These are phyloP conservation scores for Perccottus glenii DNA, from an alignment of 2,113 vertebrate species.

Conservation along the genomic window DNA sequence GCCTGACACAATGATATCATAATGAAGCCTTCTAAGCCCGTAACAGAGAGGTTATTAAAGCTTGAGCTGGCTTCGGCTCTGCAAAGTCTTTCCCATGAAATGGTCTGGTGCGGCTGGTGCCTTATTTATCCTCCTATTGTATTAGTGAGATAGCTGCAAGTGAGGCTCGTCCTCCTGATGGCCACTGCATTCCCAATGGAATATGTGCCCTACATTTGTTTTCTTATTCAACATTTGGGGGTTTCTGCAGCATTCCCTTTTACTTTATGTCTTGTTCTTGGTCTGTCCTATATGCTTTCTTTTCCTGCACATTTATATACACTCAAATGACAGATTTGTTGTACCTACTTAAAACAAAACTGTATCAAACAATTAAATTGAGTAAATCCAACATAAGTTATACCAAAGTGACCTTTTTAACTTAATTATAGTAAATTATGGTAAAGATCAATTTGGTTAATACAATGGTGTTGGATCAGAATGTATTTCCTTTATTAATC, in stretches of 20 bases:
- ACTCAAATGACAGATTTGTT: not conserved
- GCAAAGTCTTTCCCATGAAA: slow-evolving; percentile 35
- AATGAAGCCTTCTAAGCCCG: slow-evolving; percentile 45
- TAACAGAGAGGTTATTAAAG: slow-evolving; percentile 59
- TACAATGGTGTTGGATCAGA: too few species aligned
- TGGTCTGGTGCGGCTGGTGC: slow-evolving; percentile 11
- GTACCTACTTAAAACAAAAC: not conserved
- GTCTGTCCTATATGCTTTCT: not conserved
- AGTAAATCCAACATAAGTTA: too few species aligned
- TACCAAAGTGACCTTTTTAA: too few species aligned
- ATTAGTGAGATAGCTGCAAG: slow-evolving; percentile 53
- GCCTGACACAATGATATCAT: slow-evolving; percentile 32
- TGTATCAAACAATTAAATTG: too few species aligned
- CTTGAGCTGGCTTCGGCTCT: slow-evolving; percentile 26
- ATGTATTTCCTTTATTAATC: too few species aligned
- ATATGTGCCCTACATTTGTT: slow-evolving; percentile 75
- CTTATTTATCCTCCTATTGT: slow-evolving; percentile 53
- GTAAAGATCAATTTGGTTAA: too few species aligned
- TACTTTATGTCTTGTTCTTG: not conserved
- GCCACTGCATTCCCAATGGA: slow-evolving; percentile 62
- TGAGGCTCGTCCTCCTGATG: slow-evolving; percentile 59
- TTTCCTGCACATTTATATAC: not conserved
- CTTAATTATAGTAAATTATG: too few species aligned
- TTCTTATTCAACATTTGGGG: slow-evolving; percentile 29
- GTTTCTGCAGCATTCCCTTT: slow-evolving; percentile 19